These are phyloP conservation scores for Bubo blakistoni DNA, from an alignment of 2,113 vertebrate species.

Conservation along the genomic window DNA sequence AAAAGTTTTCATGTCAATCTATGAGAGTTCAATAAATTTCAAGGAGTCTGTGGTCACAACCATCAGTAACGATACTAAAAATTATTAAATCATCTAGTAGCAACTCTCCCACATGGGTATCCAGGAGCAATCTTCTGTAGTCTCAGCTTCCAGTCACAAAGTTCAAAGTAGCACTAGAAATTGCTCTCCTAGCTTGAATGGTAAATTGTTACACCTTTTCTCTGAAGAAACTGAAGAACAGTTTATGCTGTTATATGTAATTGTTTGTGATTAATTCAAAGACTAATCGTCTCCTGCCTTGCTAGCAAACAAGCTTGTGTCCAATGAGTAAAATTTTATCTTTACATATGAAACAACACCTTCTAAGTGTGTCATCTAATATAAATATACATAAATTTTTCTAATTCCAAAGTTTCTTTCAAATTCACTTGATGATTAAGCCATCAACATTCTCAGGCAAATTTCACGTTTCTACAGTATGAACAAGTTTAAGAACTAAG, in stretches of 20 bases:
- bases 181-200: not conserved
- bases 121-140: not conserved
- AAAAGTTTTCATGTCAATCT: not conserved
- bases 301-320: not conserved
- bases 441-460: not conserved
- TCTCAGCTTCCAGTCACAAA: not conserved
- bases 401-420: not conserved
- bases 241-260: not conserved
- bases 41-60: not conserved
- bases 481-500: not conserved
- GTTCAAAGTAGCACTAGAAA: not conserved
- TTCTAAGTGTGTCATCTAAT: not conserved
- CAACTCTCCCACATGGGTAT: not conserved
- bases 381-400: not conserved
- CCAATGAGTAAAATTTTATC: not conserved
- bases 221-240: not conserved
- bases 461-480: constrained; percentile 15
- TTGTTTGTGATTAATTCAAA: not conserved
- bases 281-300: not conserved
- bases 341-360: not conserved
- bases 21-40: not conserved
- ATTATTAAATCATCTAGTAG: not conserved
- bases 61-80: not conserved
- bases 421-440: not conserved
- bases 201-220: not conserved